Evolutionary conservation across 2,888 invertebrate genomes (phyloP).

Genomic region (Beris morrisii): DNA sequence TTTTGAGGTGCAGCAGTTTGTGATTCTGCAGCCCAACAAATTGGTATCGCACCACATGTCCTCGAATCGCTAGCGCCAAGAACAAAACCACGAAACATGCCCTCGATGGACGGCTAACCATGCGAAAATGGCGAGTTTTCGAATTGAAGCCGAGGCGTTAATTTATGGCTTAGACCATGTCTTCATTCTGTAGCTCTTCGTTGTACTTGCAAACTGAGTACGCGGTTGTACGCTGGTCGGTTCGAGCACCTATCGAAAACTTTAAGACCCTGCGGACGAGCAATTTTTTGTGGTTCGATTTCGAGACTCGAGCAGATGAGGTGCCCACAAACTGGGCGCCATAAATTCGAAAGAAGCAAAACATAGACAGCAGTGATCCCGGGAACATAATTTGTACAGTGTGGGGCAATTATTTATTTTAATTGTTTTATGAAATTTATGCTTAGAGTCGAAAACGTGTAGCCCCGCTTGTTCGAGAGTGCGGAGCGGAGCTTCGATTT

Average conservation of each 20-base stretch:
- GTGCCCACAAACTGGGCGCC: conserved; percentile 15
- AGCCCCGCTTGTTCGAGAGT: conserved; percentile 21
- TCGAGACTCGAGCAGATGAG: conserved; percentile 11
- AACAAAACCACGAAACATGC: too few species aligned
- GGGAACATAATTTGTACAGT: conserved; percentile 43
- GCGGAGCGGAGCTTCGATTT: conserved; percentile 38
- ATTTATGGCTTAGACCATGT: conserved; percentile 8
- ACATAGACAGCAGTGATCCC: conserved; percentile 16
- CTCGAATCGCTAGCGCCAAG: too few species aligned
- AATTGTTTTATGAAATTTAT: conserved; percentile 45
- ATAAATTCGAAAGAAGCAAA: conserved; percentile 27
- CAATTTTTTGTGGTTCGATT: conserved; percentile 19
- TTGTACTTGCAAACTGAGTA: conserved; percentile 12
- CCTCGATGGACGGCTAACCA: too few species aligned
- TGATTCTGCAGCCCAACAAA: too few species aligned
- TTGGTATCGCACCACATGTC: too few species aligned
- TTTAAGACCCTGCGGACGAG: conserved; percentile 18
- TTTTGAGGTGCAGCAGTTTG: too few species aligned
- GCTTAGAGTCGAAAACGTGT: conserved; percentile 35
- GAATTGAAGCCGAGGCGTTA: conserved; percentile 17
- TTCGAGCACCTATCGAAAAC: conserved; percentile 4
- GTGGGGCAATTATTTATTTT: conserved; percentile 45
- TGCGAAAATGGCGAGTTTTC: background rate
- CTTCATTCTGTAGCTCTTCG: background rate
- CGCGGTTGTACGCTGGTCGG: background rate